Evolutionary conservation across 2,888 invertebrate species (phyloP), one percentile per base, ranked within the genome.

Genomic region (Sceliomorpha sp.): DNA sequence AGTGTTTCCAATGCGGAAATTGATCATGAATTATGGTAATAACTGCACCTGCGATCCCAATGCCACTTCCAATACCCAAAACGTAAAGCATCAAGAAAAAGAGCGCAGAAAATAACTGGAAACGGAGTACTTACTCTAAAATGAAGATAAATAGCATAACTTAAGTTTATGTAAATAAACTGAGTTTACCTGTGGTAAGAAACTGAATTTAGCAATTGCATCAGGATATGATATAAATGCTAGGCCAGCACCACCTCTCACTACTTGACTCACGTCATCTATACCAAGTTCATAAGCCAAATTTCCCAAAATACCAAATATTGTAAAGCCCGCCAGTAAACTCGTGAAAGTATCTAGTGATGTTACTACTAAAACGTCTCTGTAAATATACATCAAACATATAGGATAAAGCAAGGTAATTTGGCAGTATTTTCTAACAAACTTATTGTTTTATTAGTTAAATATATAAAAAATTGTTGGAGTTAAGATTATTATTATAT

Each of bases 191-290:
- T 95, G 95, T 1, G 95, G 95, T 17, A 93, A 90, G 15, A 90
- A 88, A 24, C 92, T 90, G 73, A 95, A 94, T 81, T 94, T 94
- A 0, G 94, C 91, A 63, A 96, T 94, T 0, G 95, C 95, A 82
- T 95, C 95, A 0, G 96, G 96, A 86, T 96, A 96, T 0, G 95
- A 95, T 50, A 96, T 91, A 81, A 96, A 96, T 0, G 96, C 96
- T 47, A 96, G 88, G 0, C 95, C 94, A 0, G 94, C 92, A 6
- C 95, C 96, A 27, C 93, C 93, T 3, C 93, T 92, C 0, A 96
- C 92, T 0, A 95, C 94, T 0, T 91, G 88, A 3, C 88, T 82
- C 1, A 95, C 92, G 6, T 93, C 92, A 13, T 91, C 90, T 6
- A 89, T 89, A 3, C 91, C 90, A 40, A 90, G 89, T 82, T 93